These are phyloP conservation scores for Eristalinus sepulchralis DNA, from an alignment of 2,888 invertebrate species.

Conservation along the genomic window DNA sequence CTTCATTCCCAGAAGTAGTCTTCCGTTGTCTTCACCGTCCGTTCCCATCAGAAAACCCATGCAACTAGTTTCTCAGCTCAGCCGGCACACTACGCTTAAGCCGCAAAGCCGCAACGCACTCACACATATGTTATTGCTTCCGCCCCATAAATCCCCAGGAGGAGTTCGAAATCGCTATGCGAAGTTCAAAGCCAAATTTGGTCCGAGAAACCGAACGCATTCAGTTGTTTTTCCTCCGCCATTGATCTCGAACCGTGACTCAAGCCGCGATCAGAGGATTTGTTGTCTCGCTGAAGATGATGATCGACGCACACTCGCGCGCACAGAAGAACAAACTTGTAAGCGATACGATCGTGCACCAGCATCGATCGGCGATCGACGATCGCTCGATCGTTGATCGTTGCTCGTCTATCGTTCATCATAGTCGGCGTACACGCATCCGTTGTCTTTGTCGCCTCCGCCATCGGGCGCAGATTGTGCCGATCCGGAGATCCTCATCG, in stretches of 20 bases:
- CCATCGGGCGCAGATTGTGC: background rate
- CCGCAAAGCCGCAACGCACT: conserved; percentile 13
- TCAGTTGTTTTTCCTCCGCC: background rate
- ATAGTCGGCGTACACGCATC: background rate
- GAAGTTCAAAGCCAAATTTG: conserved; percentile 64
- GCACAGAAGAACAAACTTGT: background rate
- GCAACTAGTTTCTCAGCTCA: background rate
- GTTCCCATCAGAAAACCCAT: background rate
- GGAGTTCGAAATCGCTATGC: conserved; percentile 43
- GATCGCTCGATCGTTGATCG: background rate
- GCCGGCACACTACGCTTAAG: background rate
- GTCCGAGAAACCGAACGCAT: background rate
- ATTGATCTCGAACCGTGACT: conserved; percentile 34
- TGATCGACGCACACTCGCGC: conserved; percentile 46
- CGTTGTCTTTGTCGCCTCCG: background rate
- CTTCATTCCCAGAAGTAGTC: background rate
- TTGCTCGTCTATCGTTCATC: background rate
- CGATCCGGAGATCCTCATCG: conserved; percentile 54
- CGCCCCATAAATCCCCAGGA: conserved; percentile 18
- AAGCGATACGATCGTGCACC: conserved; percentile 22
- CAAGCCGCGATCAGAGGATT: conserved; percentile 55
- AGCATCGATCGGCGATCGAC: background rate
- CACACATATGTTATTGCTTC: conserved; percentile 1
- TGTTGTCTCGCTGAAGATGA: conserved; percentile 26
- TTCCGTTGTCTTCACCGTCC: background rate